phyloP scores from a whole-genome alignment of 2,888 invertebrate species.

The Pyralis farinalis region DNA sequence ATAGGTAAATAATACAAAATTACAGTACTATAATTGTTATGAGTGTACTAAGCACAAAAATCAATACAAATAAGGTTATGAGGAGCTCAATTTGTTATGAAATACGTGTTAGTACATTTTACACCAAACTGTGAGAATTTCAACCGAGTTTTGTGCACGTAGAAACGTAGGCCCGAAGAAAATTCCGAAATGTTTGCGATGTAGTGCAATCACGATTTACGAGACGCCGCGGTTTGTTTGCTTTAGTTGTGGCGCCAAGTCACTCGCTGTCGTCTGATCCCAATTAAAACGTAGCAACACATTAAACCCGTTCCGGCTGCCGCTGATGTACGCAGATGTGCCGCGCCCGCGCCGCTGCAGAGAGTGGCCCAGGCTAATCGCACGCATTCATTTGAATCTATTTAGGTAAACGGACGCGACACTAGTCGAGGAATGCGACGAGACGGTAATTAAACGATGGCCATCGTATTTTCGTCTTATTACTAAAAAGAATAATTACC shows the following conservation, averaged over 20 bases:
- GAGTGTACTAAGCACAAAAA: too few relatives aligned
- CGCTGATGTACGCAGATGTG: slow-evolving; percentile 33
- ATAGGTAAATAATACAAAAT: too few relatives aligned
- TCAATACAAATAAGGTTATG: too few relatives aligned
- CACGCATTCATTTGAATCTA: slow-evolving; percentile 61
- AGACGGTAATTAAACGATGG: slow-evolving; percentile 23
- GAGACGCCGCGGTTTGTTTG: slow-evolving; percentile 25
- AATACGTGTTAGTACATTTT: neutral
- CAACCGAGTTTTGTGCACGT: neutral
- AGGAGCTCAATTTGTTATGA: neutral
- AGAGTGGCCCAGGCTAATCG: slow-evolving; percentile 37
- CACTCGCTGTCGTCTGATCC: slow-evolving; percentile 35
- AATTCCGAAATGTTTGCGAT: slow-evolving; percentile 4
- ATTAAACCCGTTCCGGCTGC: slow-evolving; percentile 48
- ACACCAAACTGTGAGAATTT: neutral
- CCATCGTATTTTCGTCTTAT: slow-evolving; percentile 19
- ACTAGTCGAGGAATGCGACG: slow-evolving; percentile 37
- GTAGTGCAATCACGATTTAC: slow-evolving; percentile 6
- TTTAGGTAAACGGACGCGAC: slow-evolving; percentile 54
- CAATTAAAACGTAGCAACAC: slow-evolving; percentile 57
- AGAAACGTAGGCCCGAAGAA: neutral
- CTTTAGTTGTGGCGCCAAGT: slow-evolving; percentile 36
- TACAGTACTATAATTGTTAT: too few relatives aligned
- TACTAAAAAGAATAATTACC: neutral
- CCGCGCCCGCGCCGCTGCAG: slow-evolving; percentile 21